These are phyloP conservation scores for Stomorhina lunata DNA, from an alignment of 2,888 invertebrate species.

Conservation along the genomic window DNA sequence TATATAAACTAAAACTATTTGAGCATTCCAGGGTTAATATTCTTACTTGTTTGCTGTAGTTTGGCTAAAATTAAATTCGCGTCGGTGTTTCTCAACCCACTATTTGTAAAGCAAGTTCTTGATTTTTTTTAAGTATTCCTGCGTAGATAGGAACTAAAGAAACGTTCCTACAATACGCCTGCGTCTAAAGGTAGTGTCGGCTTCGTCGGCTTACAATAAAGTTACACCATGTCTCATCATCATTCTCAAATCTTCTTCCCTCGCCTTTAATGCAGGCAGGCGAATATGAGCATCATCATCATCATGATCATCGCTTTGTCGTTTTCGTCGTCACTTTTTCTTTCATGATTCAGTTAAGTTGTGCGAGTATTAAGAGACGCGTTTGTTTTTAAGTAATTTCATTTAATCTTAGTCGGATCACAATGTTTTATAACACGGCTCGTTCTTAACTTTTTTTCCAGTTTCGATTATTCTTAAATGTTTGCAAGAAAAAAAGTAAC, in stretches of 20 bases:
- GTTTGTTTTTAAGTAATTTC: slow-evolving; percentile 63
- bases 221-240: slow-evolving; percentile 38
- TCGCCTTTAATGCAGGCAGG: background rate
- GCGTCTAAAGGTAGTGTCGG: slow-evolving; percentile 49
- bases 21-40: slow-evolving; percentile 1
- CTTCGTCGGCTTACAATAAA: slow-evolving; percentile 56
- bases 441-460: slow-evolving; percentile 20
- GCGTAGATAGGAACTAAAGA: slow-evolving; percentile 1
- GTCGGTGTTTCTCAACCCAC: slow-evolving; percentile 65
- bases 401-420: slow-evolving; percentile 65
- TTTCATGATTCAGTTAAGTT: slow-evolving; percentile 52
- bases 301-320: background rate
- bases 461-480: slow-evolving; percentile 10
- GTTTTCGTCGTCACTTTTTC: slow-evolving; percentile 48
- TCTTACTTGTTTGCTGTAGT: background rate
- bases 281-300: slow-evolving; percentile 18
- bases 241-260: slow-evolving; percentile 19
- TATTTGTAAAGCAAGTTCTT: slow-evolving; percentile 55
- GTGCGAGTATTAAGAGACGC: slow-evolving; percentile 54
- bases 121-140: background rate
- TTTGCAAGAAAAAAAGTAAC: slow-evolving; percentile 3
- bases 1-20: background rate
- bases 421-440: slow-evolving; percentile 59
- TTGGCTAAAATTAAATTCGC: slow-evolving; percentile 40
- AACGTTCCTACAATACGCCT: slow-evolving; percentile 25